Percentiles rank a stretch among this genome's conserved stretches.
Conservation (phyloP, 2,888 invertebrate genomes). For the Laothoe populi region DNA sequence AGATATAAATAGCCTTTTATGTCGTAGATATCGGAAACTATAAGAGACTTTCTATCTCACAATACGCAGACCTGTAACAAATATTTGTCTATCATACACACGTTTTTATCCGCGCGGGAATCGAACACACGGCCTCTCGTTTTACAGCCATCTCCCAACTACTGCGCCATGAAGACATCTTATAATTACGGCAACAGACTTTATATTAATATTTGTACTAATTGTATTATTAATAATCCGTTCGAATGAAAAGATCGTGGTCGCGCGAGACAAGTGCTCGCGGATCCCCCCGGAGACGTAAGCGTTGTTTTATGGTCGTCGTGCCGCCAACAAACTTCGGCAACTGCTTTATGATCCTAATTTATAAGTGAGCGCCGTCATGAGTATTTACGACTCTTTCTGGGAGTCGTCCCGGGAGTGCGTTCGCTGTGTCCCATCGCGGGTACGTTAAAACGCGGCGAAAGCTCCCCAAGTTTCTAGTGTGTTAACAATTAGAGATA, state of each 20-base stretch:
- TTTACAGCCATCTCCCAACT: no score
- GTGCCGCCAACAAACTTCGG: slow-evolving; percentile 81
- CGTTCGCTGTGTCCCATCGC: slow-evolving; percentile 52
- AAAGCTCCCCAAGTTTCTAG: not conserved
- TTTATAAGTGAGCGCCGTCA: slow-evolving; percentile 83
- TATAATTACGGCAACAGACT: not conserved
- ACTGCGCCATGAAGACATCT: no score
- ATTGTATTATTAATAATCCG: slow-evolving; percentile 40
- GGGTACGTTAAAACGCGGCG: slow-evolving; percentile 4
- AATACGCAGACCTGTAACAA: no score
- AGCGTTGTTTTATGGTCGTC: slow-evolving; percentile 81
- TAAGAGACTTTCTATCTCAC: no score
- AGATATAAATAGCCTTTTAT: no score
- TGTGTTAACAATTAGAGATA: slow-evolving; percentile 11
- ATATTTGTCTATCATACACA: no score
- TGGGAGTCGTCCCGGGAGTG: slow-evolving; percentile 73
- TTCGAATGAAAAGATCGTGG: slow-evolving; percentile 71
- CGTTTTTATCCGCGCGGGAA: no score
- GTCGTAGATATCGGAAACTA: no score
- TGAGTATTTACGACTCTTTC: slow-evolving; percentile 80
- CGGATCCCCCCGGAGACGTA: slow-evolving; percentile 65
- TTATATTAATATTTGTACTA: not conserved
- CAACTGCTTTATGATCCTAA: slow-evolving; percentile 85
- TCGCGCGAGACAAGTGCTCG: slow-evolving; percentile 56
- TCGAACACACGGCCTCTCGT: no score